A percentile compares a stretch with the other conserved stretches of the same genome.
Evolutionary conservation across 2,113 vertebrate species (phyloP).

Genomic region (Xiphophorus couchianus): DNA sequence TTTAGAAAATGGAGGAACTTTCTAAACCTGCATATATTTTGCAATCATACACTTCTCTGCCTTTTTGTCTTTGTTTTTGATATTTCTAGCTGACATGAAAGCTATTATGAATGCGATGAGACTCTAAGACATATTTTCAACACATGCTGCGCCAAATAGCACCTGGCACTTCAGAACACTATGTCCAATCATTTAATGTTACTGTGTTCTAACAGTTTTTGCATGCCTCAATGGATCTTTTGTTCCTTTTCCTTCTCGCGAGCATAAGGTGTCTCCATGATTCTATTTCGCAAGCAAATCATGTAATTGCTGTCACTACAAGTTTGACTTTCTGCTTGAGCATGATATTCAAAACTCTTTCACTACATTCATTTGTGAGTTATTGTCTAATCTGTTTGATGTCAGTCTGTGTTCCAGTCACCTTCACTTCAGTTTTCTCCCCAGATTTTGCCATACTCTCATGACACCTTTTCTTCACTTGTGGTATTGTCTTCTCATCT

Average conservation of each 20-base stretch:
- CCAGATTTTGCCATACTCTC: background rate
- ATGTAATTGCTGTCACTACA: slow-evolving; percentile 55
- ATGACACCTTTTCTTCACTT: slow-evolving; percentile 26
- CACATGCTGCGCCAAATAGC: background rate
- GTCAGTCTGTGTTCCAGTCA: slow-evolving; percentile 49
- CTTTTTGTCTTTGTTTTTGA: background rate
- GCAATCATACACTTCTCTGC: background rate
- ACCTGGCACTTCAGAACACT: slow-evolving; percentile 16
- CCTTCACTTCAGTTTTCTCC: background rate
- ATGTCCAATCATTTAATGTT: slow-evolving; percentile 41
- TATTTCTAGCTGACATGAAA: slow-evolving; percentile 9
- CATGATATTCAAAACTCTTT: slow-evolving; percentile 59
- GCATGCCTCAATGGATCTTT: slow-evolving; percentile 23
- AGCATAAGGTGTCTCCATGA: slow-evolving; percentile 39
- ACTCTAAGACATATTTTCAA: slow-evolving; percentile 20
- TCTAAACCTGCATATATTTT: slow-evolving; percentile 12
- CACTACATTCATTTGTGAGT: slow-evolving; percentile 60
- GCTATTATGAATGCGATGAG: slow-evolving; percentile 16
- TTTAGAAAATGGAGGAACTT: slow-evolving; percentile 41
- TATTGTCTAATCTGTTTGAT: slow-evolving; percentile 65
- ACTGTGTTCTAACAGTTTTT: slow-evolving; percentile 34
- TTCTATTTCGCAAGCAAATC: slow-evolving; percentile 59
- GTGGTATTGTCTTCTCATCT: slow-evolving; percentile 37
- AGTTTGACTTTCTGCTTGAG: slow-evolving; percentile 62
- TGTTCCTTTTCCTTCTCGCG: slow-evolving; percentile 5